A percentile compares a stretch with the other conserved stretches of the same genome.
Evolutionary conservation across 2,888 invertebrate genomes (phyloP).

Genomic region (Beris morrisii): DNA sequence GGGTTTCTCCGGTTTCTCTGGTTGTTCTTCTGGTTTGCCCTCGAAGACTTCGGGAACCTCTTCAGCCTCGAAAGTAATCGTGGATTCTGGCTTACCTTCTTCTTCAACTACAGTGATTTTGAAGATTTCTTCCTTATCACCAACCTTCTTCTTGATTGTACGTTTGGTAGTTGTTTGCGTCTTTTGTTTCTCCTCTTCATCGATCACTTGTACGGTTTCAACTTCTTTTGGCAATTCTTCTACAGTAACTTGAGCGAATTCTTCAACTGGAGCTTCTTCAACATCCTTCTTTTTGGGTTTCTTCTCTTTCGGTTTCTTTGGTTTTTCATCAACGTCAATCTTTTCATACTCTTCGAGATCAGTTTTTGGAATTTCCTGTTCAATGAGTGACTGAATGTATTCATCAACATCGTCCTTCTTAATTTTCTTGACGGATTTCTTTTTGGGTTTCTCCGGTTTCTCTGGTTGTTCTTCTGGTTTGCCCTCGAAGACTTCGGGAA

Average conservation of each 20-base stretch:
- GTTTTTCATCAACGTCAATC: slow-evolving; percentile 49
- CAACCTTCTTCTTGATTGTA: slow-evolving; percentile 54
- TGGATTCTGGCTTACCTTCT: slow-evolving; percentile 38
- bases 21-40: neutral
- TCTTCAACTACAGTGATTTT: slow-evolving; percentile 53
- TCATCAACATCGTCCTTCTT: slow-evolving; percentile 50
- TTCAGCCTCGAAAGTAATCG: slow-evolving; percentile 17
- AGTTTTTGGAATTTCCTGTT: slow-evolving; percentile 48
- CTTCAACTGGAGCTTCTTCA: slow-evolving; percentile 44
- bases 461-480: slow-evolving; percentile 41
- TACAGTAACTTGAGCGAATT: slow-evolving; percentile 28
- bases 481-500: slow-evolving; percentile 40
- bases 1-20: slow-evolving; percentile 25
- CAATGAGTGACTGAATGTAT: slow-evolving; percentile 47
- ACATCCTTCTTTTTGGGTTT: slow-evolving; percentile 43
- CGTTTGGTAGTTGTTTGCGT: slow-evolving; percentile 55
- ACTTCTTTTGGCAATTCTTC: slow-evolving; percentile 54
- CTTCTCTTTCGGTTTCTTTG: slow-evolving; percentile 51
- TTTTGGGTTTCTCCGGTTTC: slow-evolving; percentile 45
- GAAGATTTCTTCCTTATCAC: slow-evolving; percentile 52
- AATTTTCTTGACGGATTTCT: slow-evolving; percentile 40
- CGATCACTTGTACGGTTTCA: slow-evolving; percentile 52
- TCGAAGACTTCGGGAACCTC: slow-evolving; percentile 41
- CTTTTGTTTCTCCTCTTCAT: slow-evolving; percentile 52
- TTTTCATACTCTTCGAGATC: slow-evolving; percentile 44